Conservation (phyloP, 2,797 vertebrate genomes). For the Vultur gryphus region DNA sequence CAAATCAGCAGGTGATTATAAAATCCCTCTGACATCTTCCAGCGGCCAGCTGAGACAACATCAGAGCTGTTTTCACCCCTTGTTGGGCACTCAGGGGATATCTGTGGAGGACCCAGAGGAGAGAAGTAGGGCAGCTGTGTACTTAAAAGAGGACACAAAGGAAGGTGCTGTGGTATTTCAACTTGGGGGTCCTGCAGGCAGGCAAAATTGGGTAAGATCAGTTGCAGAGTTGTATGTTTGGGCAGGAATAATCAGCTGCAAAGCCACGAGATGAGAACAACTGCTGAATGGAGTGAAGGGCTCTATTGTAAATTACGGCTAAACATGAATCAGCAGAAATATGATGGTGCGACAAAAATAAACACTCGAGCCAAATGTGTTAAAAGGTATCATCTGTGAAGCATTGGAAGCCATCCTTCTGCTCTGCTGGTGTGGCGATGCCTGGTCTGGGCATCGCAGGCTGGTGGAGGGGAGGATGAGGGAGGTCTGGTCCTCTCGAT, state of each 20-base stretch:
- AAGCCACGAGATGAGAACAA: background rate
- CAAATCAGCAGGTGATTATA: background rate
- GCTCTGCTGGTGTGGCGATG: background rate
- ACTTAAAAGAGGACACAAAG: too few relatives aligned
- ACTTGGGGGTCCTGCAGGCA: too few relatives aligned
- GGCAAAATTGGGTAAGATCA: too few relatives aligned
- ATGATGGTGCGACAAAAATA: background rate
- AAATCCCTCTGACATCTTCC: background rate
- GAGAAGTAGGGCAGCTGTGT: background rate
- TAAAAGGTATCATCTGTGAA: background rate
- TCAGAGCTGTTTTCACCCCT: background rate
- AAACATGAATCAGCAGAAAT: background rate
- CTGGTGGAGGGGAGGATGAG: background rate
- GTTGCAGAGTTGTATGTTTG: background rate
- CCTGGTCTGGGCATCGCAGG: background rate
- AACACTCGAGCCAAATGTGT: background rate
- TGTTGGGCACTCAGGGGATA: background rate
- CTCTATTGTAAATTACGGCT: background rate
- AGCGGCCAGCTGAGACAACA: background rate
- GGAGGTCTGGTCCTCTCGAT: background rate
- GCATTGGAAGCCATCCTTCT: background rate
- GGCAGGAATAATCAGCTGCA: background rate
- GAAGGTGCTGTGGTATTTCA: background rate
- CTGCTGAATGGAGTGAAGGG: background rate
- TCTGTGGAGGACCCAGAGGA: background rate